These are phyloP conservation scores for Gymnoscopelus microlampas DNA, from an alignment of 2,797 vertebrate genomes.

Conservation along the genomic window DNA sequence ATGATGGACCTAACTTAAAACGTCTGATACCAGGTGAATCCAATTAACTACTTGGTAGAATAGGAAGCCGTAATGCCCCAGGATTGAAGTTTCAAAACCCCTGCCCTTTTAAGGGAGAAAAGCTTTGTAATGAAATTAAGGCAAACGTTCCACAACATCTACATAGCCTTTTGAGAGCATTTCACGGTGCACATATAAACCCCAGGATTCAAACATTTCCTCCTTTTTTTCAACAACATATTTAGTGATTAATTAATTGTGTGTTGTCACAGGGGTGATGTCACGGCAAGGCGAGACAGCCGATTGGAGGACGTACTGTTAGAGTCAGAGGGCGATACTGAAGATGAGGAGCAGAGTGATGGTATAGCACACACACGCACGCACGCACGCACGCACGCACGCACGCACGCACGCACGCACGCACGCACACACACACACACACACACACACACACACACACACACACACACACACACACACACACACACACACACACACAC, in stretches of 20 bases:
- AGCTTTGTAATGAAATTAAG: too few species aligned
- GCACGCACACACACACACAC: neutral
- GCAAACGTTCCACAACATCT: too few species aligned
- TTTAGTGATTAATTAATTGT: slow-evolving; percentile 44
- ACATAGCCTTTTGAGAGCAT: too few species aligned
- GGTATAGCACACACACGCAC: slow-evolving; percentile 40
- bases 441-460: too few species aligned
- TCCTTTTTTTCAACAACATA: slow-evolving; percentile 24
- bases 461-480: slow-evolving; percentile 15
- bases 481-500: slow-evolving; percentile 40
- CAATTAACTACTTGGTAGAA: too few species aligned
- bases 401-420: slow-evolving; percentile 26
- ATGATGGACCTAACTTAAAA: too few species aligned
- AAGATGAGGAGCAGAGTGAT: slow-evolving; percentile 74
- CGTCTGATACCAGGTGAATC: too few species aligned
- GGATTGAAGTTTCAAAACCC: too few species aligned
- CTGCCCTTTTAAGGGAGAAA: too few species aligned
- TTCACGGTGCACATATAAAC: too few species aligned
- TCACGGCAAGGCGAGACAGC: slow-evolving; percentile 75
- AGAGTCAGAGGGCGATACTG: slow-evolving; percentile 79
- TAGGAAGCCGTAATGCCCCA: too few species aligned
- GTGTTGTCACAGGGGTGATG: slow-evolving; percentile 78
- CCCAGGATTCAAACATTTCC: neutral
- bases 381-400: slow-evolving; percentile 31
- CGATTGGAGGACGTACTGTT: slow-evolving; percentile 68